These are phyloP conservation scores for Molossus molossus DNA, from an alignment of 2,797 vertebrate genomes.

Conservation along the genomic window DNA sequence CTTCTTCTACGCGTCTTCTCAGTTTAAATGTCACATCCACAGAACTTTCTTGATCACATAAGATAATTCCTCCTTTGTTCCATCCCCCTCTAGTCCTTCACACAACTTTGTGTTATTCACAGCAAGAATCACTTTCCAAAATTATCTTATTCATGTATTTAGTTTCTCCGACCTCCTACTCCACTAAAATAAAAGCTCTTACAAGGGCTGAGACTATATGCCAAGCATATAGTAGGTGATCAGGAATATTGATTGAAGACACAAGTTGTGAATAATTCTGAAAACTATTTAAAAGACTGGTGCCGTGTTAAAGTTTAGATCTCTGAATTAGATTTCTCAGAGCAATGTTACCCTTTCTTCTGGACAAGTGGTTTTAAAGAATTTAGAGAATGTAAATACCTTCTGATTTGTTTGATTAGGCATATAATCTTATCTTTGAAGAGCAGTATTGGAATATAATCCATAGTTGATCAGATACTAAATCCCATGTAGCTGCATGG, in stretches of 20 bases:
- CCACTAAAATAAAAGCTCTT: background rate
- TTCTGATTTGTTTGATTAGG: background rate
- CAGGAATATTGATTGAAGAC: background rate
- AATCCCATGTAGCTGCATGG: background rate
- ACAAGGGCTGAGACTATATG: background rate
- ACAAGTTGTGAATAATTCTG: background rate
- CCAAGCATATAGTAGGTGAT: background rate
- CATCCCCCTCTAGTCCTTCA: constrained; percentile 25
- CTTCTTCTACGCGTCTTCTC: background rate
- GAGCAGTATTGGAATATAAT: background rate
- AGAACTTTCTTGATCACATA: background rate
- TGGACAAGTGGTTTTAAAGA: background rate
- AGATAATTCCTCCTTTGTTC: background rate
- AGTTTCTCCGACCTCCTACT: background rate
- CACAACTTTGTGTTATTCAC: background rate
- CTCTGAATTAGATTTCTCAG: background rate
- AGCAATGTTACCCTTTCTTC: background rate
- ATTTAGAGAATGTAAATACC: background rate
- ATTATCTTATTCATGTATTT: background rate
- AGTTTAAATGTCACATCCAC: background rate
- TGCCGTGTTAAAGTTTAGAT: constrained; percentile 20
- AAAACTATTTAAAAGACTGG: background rate
- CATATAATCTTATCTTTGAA: background rate
- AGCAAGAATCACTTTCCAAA: constrained; percentile 3
- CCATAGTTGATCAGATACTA: background rate